phyloP scores from a whole-genome alignment of 2,113 vertebrate genomes.

The Mohoua ochrocephala region DNA sequence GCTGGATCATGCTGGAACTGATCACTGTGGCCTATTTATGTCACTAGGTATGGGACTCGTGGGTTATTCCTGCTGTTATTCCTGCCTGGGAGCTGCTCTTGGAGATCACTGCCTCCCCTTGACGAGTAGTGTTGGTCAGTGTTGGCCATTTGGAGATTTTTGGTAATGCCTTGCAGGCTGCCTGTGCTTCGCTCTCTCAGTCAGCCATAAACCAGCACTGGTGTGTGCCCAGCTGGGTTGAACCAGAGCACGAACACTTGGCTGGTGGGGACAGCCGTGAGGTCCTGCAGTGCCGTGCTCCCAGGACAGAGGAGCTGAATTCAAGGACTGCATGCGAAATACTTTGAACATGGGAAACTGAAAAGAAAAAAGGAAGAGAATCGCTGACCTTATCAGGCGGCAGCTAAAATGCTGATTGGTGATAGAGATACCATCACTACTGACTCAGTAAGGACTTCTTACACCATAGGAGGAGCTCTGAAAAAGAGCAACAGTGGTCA shows the following conservation, averaged over 20 bases:
- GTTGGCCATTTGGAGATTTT: background rate
- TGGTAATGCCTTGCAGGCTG: background rate
- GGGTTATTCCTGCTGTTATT: background rate
- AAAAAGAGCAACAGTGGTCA: background rate
- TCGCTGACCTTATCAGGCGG: rapidly evolving
- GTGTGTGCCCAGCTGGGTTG: background rate
- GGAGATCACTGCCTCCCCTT: background rate
- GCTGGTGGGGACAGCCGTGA: background rate
- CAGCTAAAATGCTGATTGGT: background rate
- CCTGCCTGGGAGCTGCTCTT: background rate
- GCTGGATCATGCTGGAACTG: background rate
- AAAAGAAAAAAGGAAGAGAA: background rate
- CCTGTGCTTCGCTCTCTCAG: background rate
- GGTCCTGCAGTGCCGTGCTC: background rate
- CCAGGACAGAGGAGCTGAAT: background rate
- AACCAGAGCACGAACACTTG: background rate
- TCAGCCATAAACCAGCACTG: background rate
- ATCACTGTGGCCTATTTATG: slow-evolving; percentile 14
- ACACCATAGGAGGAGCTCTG: background rate
- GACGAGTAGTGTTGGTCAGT: background rate
- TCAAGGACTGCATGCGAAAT: background rate
- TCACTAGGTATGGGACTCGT: background rate
- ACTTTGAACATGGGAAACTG: background rate
- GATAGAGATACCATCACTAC: background rate
- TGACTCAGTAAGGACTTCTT: background rate